Percentiles rank a stretch among this genome's conserved stretches.
Conservation (phyloP, 2,888 invertebrate species). For the Lepas anatifera region DNA sequence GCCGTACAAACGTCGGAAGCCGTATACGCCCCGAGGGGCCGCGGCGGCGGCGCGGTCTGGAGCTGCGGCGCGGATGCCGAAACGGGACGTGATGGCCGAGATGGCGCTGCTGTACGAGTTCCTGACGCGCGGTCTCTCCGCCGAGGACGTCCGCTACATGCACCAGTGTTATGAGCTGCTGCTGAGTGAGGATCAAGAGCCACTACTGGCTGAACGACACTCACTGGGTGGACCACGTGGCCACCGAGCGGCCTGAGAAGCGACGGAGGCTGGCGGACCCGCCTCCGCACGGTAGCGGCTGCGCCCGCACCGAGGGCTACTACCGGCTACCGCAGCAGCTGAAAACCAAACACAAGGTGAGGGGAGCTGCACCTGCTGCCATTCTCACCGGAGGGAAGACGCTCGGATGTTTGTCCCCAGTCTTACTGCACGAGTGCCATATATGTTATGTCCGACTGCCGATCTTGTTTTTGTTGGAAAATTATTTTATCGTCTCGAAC, state of each 20-base stretch:
- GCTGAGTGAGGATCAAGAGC: slow-evolving; percentile 52
- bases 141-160: slow-evolving; percentile 75
- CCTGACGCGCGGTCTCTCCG: slow-evolving; percentile 73
- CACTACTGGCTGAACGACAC: slow-evolving; percentile 90
- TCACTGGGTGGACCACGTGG: slow-evolving; percentile 85
- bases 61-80: no score
- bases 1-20: no score
- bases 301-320: slow-evolving; percentile 83
- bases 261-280: slow-evolving; percentile 61
- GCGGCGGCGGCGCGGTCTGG: no score
- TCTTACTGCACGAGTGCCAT: no score
- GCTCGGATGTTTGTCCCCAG: no score
- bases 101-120: slow-evolving; percentile 77
- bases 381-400: no score
- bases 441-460: no score
- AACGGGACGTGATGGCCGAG: slow-evolving; percentile 44
- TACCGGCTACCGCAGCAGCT: slow-evolving; percentile 78
- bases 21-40: no score
- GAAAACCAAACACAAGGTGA: slow-evolving; percentile 72
- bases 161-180: slow-evolving; percentile 71
- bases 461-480: no score
- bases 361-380: background rate
- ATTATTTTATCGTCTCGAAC: no score
- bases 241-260: slow-evolving; percentile 47
- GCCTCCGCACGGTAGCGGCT: slow-evolving; percentile 62